phyloP scores from a whole-genome alignment of 2,888 invertebrate species.

The Tanypteryx hageni region DNA sequence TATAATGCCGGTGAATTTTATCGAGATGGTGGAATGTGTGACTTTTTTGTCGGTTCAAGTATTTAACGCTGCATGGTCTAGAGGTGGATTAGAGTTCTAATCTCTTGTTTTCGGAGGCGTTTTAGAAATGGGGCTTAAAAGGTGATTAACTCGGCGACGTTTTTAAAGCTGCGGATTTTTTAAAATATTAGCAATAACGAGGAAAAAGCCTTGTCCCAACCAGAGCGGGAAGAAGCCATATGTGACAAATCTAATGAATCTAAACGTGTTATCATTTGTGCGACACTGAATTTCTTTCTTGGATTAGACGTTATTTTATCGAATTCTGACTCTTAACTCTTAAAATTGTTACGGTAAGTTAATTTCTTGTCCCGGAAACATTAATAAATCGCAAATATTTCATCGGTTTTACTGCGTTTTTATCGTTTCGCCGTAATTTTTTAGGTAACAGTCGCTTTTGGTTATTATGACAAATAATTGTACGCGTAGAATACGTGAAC shows the following conservation, averaged over 20 bases:
- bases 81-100: not conserved
- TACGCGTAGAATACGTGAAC: no score
- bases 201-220: not conserved
- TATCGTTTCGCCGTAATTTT: no score
- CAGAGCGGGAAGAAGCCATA: not conserved
- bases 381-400: no score
- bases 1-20: not conserved
- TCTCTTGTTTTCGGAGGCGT: not conserved
- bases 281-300: not conserved
- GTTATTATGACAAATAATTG: no score
- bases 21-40: not conserved
- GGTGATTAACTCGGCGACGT: slow-evolving; percentile 17
- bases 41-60: not conserved
- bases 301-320: slow-evolving; percentile 4
- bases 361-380: not conserved
- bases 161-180: slow-evolving; percentile 9
- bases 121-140: not conserved
- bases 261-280: not conserved
- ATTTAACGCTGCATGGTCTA: not conserved
- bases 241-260: not conserved
- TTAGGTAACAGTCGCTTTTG: no score
- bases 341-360: not conserved
- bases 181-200: not conserved
- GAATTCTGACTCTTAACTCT: not conserved
- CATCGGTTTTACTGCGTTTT: no score